A percentile compares a stretch with the other conserved stretches of the same genome.
phyloP scores from a whole-genome alignment of 2,888 invertebrate species.

The Seira ritae region DNA sequence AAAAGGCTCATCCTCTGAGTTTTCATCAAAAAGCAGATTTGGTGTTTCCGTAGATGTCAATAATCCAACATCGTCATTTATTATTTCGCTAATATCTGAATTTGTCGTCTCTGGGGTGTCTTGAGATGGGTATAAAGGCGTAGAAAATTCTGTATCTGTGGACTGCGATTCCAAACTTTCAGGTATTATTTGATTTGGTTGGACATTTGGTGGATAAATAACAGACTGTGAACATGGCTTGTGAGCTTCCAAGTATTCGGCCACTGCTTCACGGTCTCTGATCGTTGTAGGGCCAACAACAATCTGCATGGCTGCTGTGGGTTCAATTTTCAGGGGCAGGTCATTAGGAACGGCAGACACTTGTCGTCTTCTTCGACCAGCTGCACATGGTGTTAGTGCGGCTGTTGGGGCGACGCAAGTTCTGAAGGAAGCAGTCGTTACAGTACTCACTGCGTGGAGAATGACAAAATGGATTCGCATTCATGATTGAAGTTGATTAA shows the following conservation, averaged over 20 bases:
- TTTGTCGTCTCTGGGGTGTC: constrained; percentile 41
- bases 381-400: constrained; percentile 46
- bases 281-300: constrained; percentile 60
- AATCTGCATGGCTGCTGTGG: constrained; percentile 48
- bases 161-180: not conserved
- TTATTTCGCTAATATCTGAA: constrained; percentile 12
- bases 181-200: constrained; percentile 12
- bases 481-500: too few species aligned
- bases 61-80: not conserved
- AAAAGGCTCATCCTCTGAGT: not conserved
- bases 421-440: constrained; percentile 54
- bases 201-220: constrained; percentile 47
- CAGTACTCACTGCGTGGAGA: constrained; percentile 62
- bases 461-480: constrained; percentile 11
- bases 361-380: constrained; percentile 53
- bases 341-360: not conserved
- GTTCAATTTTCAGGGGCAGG: not conserved
- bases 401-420: constrained; percentile 57
- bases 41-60: constrained; percentile 46
- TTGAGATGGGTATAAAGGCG: constrained; percentile 56
- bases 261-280: constrained; percentile 45
- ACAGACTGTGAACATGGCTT: constrained; percentile 36
- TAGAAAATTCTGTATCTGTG: constrained; percentile 24
- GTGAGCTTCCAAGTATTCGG: constrained; percentile 53
- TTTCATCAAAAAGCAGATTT: not conserved